Evolutionary conservation across 1,140 invertebrate genomes (phyloP), one percentile per base, ranked within the genome.

Genomic region (Microplitis demolitor): DNA sequence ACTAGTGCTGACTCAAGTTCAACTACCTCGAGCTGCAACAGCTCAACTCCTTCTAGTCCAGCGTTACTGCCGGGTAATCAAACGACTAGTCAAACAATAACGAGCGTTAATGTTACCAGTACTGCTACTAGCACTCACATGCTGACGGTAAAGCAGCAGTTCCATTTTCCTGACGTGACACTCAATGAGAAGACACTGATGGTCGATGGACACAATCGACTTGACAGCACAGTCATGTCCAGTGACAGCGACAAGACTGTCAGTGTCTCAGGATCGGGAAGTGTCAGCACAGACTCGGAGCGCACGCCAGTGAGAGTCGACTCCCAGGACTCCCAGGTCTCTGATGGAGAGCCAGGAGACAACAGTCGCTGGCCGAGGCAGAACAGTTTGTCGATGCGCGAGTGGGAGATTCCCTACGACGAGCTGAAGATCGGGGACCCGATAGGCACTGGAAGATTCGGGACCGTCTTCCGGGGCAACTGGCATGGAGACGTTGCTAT

Each of bases 401-500:
- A 99, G 85, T 99, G 97, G 97, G 97, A 99, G 87, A 99, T 99
- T 86, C 96, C 97, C 60, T 98, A 92, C 88, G 95, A 97, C 80
- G 97, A 99, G 87, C 84, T 99, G 61, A 92, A 92, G 77, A 90
- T 98, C 80, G 91, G 92, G 60, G 96, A 98, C 74, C 88, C 91
- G 73, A 94, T 99, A 75, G 97, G 97, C 31, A 93, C 91, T 33
- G 97, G 97, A 11, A 90, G 96, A 73, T 98, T 98, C 89, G 97
- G 97, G 56, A 97, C 94, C 8, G 97, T 99, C 24, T 96, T 96
- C 85, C 91, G 96, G 78, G 98, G 97, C 54, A 93, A 96, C 79
- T 99, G 98, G 97, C 97, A 99, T 88, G 98, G 98, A 2, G 95
- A 97, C 87, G 97, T 99, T 39, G 98, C 98, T n/a, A 95, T 99